phyloP scores from a whole-genome alignment of 2,113 vertebrate species.

The Odocoileus virginianus region DNA sequence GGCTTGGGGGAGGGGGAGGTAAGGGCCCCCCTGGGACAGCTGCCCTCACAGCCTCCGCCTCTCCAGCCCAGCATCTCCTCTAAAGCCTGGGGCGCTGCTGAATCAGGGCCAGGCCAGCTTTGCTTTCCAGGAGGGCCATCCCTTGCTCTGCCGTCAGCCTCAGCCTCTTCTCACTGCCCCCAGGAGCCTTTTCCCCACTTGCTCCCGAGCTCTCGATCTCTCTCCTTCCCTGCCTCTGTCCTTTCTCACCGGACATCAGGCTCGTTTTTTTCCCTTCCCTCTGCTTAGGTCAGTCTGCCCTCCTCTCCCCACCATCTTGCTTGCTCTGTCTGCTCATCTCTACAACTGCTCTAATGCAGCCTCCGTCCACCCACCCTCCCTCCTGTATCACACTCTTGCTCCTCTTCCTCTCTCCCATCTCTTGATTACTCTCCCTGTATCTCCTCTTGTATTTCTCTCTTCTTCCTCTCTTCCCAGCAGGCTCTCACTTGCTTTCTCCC shows the following conservation, averaged over 20 bases:
- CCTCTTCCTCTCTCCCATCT: neutral
- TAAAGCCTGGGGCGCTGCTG: neutral
- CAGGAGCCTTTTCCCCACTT: rapidly evolving
- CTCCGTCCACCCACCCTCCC: neutral
- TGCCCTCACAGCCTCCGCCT: neutral
- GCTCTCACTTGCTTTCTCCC: neutral
- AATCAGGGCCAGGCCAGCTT: neutral
- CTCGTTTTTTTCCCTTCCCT: neutral
- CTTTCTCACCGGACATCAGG: neutral
- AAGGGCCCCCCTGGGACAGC: neutral
- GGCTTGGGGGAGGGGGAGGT: neutral
- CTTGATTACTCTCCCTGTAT: rapidly evolving
- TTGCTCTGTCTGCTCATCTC: neutral
- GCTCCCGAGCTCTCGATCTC: neutral
- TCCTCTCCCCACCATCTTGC: neutral
- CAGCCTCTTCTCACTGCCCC: neutral
- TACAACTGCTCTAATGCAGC: rapidly evolving
- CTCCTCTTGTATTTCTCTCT: neutral
- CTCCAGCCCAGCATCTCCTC: neutral
- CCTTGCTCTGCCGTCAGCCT: rapidly evolving
- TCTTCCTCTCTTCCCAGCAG: neutral
- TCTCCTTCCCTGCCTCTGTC: too few species aligned
- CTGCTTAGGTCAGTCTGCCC: neutral
- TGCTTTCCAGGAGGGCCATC: neutral
- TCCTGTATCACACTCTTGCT: neutral